Percentiles rank a stretch among this genome's conserved stretches.
Evolutionary conservation across 2,888 invertebrate species (phyloP).

Genomic region (Perdita meconis): DNA sequence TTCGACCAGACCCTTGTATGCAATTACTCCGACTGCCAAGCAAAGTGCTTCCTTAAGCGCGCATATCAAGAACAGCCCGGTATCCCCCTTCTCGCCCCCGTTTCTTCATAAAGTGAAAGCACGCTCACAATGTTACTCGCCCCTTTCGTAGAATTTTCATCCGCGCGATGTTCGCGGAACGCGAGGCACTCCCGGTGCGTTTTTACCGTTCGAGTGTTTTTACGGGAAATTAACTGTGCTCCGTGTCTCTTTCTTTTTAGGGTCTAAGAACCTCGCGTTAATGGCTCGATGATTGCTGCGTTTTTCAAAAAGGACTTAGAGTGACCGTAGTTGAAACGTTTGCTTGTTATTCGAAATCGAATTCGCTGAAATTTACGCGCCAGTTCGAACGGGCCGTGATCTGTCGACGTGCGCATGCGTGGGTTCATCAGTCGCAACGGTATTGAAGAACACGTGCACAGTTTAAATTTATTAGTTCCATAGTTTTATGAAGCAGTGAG

Average conservation of each 20-base stretch:
- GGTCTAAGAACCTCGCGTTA: too few relatives aligned
- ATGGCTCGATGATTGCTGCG: too few relatives aligned
- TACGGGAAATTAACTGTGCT: constrained; percentile 15
- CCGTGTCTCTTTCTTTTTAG: neutral
- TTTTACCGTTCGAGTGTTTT: neutral
- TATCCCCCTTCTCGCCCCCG: constrained; percentile 29
- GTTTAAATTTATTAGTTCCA: too few relatives aligned
- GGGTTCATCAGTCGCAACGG: too few relatives aligned
- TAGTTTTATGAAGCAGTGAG: too few relatives aligned
- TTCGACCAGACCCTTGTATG: constrained; percentile 66
- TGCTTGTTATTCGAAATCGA: too few relatives aligned
- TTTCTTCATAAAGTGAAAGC: constrained; percentile 58
- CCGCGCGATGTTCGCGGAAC: constrained; percentile 45
- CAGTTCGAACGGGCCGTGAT: too few relatives aligned
- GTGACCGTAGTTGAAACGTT: too few relatives aligned
- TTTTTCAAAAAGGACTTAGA: too few relatives aligned
- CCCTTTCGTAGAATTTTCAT: constrained; percentile 58
- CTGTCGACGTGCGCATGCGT: too few relatives aligned
- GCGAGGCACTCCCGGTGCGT: constrained; percentile 11
- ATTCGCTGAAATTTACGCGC: too few relatives aligned
- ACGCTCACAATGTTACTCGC: constrained; percentile 46
- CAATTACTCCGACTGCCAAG: constrained; percentile 69
- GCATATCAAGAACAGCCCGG: constrained; percentile 56
- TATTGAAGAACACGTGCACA: too few relatives aligned
- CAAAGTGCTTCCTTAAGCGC: constrained; percentile 72